Evolutionary conservation across 2,113 vertebrate species (phyloP).

Genomic region (Eupsittula cactorum): DNA sequence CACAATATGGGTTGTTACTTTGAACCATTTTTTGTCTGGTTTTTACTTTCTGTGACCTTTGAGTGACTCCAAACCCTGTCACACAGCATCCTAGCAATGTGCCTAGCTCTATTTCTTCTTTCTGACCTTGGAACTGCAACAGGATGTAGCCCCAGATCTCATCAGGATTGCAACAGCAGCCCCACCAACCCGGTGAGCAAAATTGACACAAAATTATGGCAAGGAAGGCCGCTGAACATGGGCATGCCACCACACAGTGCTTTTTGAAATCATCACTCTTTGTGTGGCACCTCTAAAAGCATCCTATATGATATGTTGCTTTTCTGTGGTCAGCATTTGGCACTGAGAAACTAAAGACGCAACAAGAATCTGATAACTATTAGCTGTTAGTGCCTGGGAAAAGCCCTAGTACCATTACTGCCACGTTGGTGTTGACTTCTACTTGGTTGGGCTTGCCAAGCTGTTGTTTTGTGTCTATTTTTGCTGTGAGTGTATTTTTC

Average conservation of each 20-base stretch:
- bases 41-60: not conserved
- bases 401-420: not conserved
- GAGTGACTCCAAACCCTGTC: not conserved
- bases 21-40: not conserved
- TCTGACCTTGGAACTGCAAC: not conserved
- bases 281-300: not conserved
- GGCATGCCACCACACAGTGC: not conserved
- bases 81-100: not conserved
- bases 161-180: not conserved
- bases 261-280: accelerated
- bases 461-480: not conserved
- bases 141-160: not conserved
- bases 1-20: not conserved
- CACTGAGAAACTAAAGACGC: not conserved
- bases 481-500: not conserved
- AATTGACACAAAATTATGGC: not conserved
- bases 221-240: accelerated
- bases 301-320: accelerated
- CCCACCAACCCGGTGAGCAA: not conserved
- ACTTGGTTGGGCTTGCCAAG: not conserved
- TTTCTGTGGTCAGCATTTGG: not conserved
- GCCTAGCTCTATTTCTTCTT: not conserved
- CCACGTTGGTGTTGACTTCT: not conserved
- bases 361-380: not conserved
- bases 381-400: not conserved